Conservation (phyloP, 2,797 vertebrate genomes). For the Thripadectes ignobilis region DNA sequence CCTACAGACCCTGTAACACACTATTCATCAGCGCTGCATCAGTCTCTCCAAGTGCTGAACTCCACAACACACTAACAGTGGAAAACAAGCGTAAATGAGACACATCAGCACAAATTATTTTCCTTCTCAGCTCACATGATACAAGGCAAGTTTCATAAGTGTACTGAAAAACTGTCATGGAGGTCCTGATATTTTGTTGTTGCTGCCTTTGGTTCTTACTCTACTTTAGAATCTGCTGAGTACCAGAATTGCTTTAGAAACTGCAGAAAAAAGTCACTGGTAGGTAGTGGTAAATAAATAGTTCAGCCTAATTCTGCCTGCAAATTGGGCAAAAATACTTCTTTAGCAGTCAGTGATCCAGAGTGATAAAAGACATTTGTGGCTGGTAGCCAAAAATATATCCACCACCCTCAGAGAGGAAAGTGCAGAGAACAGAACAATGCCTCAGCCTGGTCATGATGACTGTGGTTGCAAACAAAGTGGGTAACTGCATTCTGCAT, state of each 20-base stretch:
- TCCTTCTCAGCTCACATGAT: neutral
- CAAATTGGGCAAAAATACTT: neutral
- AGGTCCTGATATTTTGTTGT: neutral
- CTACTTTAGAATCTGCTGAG: neutral
- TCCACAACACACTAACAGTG: neutral
- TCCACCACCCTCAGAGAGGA: neutral
- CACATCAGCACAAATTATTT: neutral
- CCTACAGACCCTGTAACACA: neutral
- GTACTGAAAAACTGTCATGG: neutral
- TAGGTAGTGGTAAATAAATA: neutral
- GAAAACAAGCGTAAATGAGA: neutral
- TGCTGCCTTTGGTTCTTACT: neutral
- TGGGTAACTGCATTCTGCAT: neutral
- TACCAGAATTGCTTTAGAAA: neutral
- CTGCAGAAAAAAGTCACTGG: neutral
- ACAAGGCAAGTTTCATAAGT: neutral
- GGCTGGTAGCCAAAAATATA: neutral
- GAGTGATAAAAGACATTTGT: neutral
- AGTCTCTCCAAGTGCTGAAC: neutral
- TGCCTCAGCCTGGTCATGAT: neutral
- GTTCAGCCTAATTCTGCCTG: neutral
- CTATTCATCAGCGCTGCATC: neutral
- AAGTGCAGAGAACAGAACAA: neutral
- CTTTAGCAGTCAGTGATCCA: neutral
- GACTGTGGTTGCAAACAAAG: neutral